These are phyloP conservation scores for Limnephilus auricula DNA, from an alignment of 2,888 invertebrate genomes.

Conservation along the genomic window DNA sequence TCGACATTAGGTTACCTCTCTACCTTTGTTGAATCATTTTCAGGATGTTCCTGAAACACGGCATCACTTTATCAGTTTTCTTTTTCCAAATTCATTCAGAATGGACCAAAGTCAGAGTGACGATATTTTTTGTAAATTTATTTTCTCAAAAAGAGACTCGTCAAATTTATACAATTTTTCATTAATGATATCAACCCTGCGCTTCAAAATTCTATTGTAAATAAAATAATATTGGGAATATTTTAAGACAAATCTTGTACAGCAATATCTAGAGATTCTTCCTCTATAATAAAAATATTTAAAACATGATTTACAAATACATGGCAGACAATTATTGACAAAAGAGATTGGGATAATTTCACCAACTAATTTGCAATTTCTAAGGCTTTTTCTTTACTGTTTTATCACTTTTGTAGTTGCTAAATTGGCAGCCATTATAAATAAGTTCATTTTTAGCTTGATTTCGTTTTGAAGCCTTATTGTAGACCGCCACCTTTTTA, in stretches of 20 bases:
- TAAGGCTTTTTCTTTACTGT: neutral
- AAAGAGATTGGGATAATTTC: neutral
- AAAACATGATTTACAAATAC: conserved; percentile 1
- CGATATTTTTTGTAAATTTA: conserved; percentile 10
- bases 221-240: conserved; percentile 27
- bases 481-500: neutral
- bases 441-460: neutral
- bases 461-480: neutral
- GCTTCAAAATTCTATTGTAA: conserved; percentile 28
- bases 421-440: neutral
- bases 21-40: neutral
- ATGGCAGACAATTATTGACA: conserved; percentile 27
- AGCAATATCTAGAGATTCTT: conserved; percentile 28
- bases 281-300: conserved; percentile 24
- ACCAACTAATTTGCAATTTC: no score
- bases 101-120: conserved; percentile 32
- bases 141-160: conserved; percentile 15
- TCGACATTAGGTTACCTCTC: neutral
- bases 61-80: neutral
- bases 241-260: conserved; percentile 28
- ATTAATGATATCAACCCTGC: neutral
- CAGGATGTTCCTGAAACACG: neutral
- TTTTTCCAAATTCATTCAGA: conserved; percentile 21
- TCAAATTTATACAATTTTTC: conserved; percentile 14
- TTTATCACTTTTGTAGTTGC: neutral